Conservation (phyloP, 2,888 invertebrate species). For the Biston stratarius region DNA sequence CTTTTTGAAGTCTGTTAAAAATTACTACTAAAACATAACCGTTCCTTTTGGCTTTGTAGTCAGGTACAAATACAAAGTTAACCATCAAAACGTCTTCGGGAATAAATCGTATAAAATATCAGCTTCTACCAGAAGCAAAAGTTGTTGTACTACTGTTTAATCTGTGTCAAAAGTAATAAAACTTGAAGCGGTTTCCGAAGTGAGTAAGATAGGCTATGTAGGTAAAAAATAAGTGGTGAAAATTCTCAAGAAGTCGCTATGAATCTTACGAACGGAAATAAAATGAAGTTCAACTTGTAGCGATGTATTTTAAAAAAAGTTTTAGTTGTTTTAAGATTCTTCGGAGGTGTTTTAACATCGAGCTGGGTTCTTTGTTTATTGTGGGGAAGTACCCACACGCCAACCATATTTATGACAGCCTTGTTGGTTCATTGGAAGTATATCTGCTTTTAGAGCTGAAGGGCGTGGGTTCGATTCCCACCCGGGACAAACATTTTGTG, state of each 20-base stretch:
- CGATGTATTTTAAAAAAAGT: conserved; percentile 5
- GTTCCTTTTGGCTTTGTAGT: no score
- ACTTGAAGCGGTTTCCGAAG: conserved; percentile 33
- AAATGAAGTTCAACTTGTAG: not conserved
- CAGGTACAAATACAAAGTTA: no score
- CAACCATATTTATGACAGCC: not conserved
- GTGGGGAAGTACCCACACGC: not conserved
- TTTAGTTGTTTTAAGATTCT: conserved; percentile 5
- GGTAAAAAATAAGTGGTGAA: conserved; percentile 8
- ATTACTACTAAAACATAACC: no score
- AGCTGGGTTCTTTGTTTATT: not conserved
- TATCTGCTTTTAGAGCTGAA: no score
- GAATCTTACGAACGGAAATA: conserved; percentile 9
- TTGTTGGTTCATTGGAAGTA: no score
- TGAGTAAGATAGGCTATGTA: not conserved
- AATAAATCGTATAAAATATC: no score
- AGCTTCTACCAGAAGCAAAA: not conserved
- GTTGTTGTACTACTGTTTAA: conserved; percentile 8
- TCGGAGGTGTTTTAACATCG: not conserved
- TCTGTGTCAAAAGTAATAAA: conserved; percentile 38
- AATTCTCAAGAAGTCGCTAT: conserved; percentile 6
- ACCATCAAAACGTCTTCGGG: no score
- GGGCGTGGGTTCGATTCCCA: no score
- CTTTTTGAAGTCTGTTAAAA: no score
- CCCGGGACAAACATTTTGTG: no score